Evolutionary conservation across 1,140 invertebrate genomes (phyloP).

Genomic region (Agrilus planipennis): DNA sequence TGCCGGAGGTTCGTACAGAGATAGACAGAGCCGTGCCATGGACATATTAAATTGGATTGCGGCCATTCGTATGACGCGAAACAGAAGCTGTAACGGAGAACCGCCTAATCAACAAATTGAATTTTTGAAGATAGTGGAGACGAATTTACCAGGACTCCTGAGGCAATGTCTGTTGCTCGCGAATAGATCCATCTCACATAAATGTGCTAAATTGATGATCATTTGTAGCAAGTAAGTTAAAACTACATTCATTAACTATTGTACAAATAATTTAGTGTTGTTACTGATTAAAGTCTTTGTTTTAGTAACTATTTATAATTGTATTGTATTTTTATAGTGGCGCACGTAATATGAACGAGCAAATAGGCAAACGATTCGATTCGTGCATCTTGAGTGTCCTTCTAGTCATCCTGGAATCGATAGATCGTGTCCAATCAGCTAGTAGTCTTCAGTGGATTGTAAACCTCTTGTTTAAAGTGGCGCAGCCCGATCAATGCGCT

Average conservation of each 20-base stretch:
- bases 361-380: constrained; percentile 43
- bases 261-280: background rate
- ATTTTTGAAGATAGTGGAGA: constrained; percentile 52
- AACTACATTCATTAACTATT: background rate
- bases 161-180: constrained; percentile 65
- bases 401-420: constrained; percentile 52
- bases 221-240: constrained; percentile 67
- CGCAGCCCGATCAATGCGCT: constrained; percentile 14
- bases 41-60: constrained; percentile 50
- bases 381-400: constrained; percentile 53
- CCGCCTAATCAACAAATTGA: constrained; percentile 50
- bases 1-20: background rate
- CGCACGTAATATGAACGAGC: constrained; percentile 46
- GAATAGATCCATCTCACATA: constrained; percentile 73
- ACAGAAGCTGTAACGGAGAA: constrained; percentile 42
- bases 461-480: constrained; percentile 49
- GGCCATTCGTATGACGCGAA: constrained; percentile 55
- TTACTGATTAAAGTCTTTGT: background rate
- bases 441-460: constrained; percentile 80
- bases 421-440: constrained; percentile 59
- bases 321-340: constrained; percentile 40
- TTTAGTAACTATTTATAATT: background rate
- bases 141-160: constrained; percentile 47
- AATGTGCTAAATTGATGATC: constrained; percentile 73
- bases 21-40: constrained; percentile 14